Percentiles rank a stretch among this genome's conserved stretches.
phyloP scores from a whole-genome alignment of 2,888 invertebrate species.

The Apamea monoglypha region DNA sequence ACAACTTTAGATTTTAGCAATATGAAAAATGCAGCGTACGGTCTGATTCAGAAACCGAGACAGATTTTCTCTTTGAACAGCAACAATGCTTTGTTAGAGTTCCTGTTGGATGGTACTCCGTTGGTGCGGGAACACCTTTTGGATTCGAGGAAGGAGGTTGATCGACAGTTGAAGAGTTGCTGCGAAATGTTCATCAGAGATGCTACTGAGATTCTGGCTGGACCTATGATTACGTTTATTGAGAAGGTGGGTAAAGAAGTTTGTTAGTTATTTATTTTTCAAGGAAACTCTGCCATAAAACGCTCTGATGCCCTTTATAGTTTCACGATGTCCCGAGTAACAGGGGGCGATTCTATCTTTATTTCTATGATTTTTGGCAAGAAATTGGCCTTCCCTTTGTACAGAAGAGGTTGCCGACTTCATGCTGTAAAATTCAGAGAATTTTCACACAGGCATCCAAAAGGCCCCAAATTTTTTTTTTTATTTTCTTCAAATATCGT shows the following conservation, averaged over 20 bases:
- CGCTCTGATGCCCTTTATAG: no score
- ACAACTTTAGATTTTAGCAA: conserved; percentile 98
- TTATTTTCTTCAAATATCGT: no score
- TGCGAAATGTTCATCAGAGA: conserved; percentile 97
- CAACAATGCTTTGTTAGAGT: conserved; percentile 98
- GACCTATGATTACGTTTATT: conserved; percentile 93
- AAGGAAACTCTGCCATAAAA: not conserved
- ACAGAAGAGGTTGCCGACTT: no score
- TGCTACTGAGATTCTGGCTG: conserved; percentile 93
- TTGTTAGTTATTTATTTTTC: not conserved
- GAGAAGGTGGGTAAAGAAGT: conserved; percentile 90
- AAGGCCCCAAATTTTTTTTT: no score
- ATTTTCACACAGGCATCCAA: no score
- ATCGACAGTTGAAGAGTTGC: conserved; percentile 96
- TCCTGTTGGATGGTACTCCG: conserved; percentile 97
- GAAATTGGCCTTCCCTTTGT: no score
- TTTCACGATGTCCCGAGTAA: no score
- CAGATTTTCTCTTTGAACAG: conserved; percentile 96
- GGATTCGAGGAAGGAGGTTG: conserved; percentile 99
- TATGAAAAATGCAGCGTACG: conserved; percentile 96
- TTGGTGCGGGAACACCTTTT: conserved; percentile 97
- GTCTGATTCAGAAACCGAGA: conserved; percentile 93
- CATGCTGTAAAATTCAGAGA: no score
- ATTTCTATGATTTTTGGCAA: no score
- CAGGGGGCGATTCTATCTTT: no score